Evolutionary conservation across 30 jellyfish, hydroid and myxozoan genomes (phyloP), one percentile per base, ranked within the genome.

Genomic region (Aurelia aurita): DNA sequence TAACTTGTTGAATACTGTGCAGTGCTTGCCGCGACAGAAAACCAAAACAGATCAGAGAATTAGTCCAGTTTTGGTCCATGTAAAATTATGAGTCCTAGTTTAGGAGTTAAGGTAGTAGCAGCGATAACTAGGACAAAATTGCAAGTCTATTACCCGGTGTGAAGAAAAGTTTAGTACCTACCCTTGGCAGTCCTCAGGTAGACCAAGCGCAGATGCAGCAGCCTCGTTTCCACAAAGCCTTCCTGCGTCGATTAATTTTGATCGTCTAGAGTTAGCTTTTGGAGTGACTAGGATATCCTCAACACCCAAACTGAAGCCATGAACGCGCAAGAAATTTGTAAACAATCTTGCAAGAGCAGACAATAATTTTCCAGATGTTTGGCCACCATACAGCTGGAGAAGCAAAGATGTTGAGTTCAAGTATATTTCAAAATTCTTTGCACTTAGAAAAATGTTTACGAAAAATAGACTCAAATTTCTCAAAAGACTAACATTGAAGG

Each of bases 291-390:
- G 87, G 66, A 91, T 96, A 65, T 91, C 99, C 55, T 91, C 94
- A 49, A 96, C 96, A 13, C 99, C 99, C 88, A 96, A 65, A 32
- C 97, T 84, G 96, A 96, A 96, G 13, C 99, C 99, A 7, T 73
- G 75, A 47, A 80, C 62, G 53, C 92, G 97, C 47, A 96, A 84
- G 57, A 78, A 92, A 27, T 93, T 84, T 44, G 98, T 87, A 73
- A 91, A 96, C 32, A 92, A 88, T 53, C 99, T 74, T 26, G 97
- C 99, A 27, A 96, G 77, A 1, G 90, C 99, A 31, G 99, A 91
- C 46, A 96, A 63, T 74, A 96, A 84, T 57, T 34, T 57, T 6
- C 98, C 97, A 21, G 97, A 88, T 22, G 89, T 78, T 32, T 69
- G 86, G 15, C 99, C 99, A 68, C 99, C 98, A 77, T 96, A 96